Evolutionary conservation across 2,113 vertebrate species (phyloP).

Genomic region (Entelurus aequoreus): DNA sequence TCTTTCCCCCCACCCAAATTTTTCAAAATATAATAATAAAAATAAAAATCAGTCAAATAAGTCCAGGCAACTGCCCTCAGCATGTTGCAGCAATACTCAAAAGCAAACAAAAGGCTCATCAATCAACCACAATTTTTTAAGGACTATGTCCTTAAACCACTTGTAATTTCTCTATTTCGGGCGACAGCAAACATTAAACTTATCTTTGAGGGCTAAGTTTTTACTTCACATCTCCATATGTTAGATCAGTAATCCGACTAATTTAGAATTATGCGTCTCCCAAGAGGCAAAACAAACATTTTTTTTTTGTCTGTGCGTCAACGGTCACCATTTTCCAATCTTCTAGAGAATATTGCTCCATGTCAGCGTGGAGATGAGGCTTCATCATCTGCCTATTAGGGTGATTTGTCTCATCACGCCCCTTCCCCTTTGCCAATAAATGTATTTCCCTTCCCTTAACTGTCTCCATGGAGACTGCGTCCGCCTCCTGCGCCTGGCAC

Average conservation of each 20-base stretch:
- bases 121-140: too few species aligned
- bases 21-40: too few species aligned
- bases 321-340: background rate
- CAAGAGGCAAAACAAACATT: background rate
- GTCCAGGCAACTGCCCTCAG: too few species aligned
- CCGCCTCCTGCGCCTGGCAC: conserved; percentile 44
- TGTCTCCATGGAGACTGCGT: conserved; percentile 63
- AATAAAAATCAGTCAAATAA: too few species aligned
- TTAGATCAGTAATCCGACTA: background rate
- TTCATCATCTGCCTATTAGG: conserved; percentile 19
- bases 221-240: too few species aligned
- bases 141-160: too few species aligned
- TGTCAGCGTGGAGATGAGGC: conserved; percentile 4
- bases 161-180: too few species aligned
- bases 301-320: background rate
- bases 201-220: too few species aligned
- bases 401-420: conserved; percentile 16
- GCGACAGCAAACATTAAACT: too few species aligned
- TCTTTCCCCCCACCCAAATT: too few species aligned
- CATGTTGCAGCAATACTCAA: too few species aligned
- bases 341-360: background rate
- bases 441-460: conserved; percentile 43
- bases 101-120: too few species aligned
- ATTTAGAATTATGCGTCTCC: background rate
- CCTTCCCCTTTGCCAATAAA: conserved; percentile 24